Evolutionary conservation across 2,888 invertebrate species (phyloP), one percentile per base, ranked within the genome.

Genomic region (Myathropa florea): DNA sequence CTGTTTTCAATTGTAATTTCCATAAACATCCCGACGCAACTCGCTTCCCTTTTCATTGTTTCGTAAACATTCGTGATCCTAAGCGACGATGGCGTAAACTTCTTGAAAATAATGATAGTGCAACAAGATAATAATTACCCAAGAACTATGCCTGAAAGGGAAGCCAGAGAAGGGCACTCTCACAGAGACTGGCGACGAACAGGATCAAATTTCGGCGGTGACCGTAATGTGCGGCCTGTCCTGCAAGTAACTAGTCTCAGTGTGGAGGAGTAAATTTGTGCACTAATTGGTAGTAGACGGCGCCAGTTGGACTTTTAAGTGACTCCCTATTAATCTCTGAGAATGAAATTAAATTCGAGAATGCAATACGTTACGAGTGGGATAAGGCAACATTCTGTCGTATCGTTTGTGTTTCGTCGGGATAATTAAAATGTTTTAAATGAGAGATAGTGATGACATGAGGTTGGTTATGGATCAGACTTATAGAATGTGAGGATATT

Each of bases 171-270:
- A 77, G 70, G 77, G 70, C 63, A 73, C 63, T 57, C 65, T 76
- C 59, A 60, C 63, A 23, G 59, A 55, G 46, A 68, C 53, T 85
- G 85, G 85, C 85, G 85, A 85, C 85, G 73, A 73, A 28, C 23
- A 23, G 63, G 63, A 85, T 85, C 85, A 60, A 59, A 85, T 85
- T 85, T 85, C 85, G 85, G 85, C 85, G 85, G 77, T 73, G 77
- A 82, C 77, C 72, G 53, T 64, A 72, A 81, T 77, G 65, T 78
- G 64, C 26, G 33, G 46, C 46, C 46, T 28, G 12, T 46, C 7
- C 36, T 28, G 10, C 7, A 67, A 75, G 23, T 53, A 36, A 65
- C 63, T 36, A 36, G 57, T 46, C 26, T 28, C 60, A 73, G 60
- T 73, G 46, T 72, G 77, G 60, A 85, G 81, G 82, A 81, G 85